A percentile compares a stretch with the other conserved stretches of the same genome.
These are phyloP conservation scores for Rotaria socialis DNA, from an alignment of 2,888 invertebrate species.

Conservation along the genomic window DNA sequence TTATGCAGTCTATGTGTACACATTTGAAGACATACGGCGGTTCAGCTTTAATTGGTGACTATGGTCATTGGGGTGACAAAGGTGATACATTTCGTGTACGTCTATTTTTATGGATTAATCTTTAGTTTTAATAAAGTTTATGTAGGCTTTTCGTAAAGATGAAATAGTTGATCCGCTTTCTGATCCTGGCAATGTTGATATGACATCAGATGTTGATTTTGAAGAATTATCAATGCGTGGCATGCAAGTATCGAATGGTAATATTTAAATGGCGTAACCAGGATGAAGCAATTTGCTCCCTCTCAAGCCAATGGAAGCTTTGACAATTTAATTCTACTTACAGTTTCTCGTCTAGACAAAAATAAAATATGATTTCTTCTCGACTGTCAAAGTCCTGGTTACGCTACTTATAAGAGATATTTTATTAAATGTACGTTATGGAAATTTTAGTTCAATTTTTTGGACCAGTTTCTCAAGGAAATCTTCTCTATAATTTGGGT, in stretches of 20 bases:
- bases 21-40: conserved; percentile 76
- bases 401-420: not conserved
- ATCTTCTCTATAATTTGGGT: conserved; percentile 42
- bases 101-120: conserved; percentile 5
- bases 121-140: not conserved
- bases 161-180: conserved; percentile 76
- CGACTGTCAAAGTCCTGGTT: too few relatives aligned
- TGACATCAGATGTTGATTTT: conserved; percentile 97
- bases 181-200: conserved; percentile 80
- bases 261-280: too few relatives aligned
- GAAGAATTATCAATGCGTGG: conserved; percentile 64
- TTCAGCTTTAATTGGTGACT: conserved; percentile 80
- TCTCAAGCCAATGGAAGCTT: too few relatives aligned
- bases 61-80: conserved; percentile 81
- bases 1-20: conserved; percentile 69
- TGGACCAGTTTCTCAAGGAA: conserved; percentile 39
- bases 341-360: too few relatives aligned
- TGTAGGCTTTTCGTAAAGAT: conserved; percentile 75
- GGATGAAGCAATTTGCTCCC: too few relatives aligned
- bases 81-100: conserved; percentile 77
- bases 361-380: too few relatives aligned
- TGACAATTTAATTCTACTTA: too few relatives aligned
- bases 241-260: conserved; percentile 39
- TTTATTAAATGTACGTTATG: not conserved
- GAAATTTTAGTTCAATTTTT: conserved; percentile 35